Conservation (phyloP, 2,888 invertebrate genomes). For the Bembecia ichneumoniformis region DNA sequence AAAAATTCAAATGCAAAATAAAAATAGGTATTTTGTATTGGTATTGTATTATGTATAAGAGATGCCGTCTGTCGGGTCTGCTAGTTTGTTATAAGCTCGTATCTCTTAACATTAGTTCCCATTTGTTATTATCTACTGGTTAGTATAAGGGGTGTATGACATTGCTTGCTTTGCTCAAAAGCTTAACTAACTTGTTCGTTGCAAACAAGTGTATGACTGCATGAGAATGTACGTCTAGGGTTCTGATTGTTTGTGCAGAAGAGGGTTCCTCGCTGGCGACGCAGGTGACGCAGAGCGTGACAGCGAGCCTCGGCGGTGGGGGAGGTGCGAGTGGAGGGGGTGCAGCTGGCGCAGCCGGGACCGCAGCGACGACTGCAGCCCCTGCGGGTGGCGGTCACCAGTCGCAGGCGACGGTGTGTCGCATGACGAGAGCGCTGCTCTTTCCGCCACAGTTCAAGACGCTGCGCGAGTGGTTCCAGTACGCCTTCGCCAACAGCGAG, state of each 20-base stretch:
- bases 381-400: slow-evolving; percentile 79
- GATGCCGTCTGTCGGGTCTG: no score
- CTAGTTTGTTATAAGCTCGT: no score
- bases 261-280: slow-evolving; percentile 67
- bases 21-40: no score
- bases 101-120: no score
- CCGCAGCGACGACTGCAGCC: slow-evolving; percentile 73
- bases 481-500: slow-evolving; percentile 95
- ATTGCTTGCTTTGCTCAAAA: no score
- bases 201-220: no score
- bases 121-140: no score
- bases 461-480: slow-evolving; percentile 96
- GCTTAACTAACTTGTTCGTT: no score
- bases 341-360: slow-evolving; percentile 45
- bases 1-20: no score
- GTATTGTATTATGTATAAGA: no score
- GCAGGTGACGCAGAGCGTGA: slow-evolving; percentile 91
- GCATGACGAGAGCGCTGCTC: slow-evolving; percentile 90
- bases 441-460: slow-evolving; percentile 97
- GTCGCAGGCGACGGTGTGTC: slow-evolving; percentile 95
- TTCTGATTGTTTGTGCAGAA: slow-evolving; percentile 30
- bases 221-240: no score
- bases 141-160: no score
- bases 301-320: slow-evolving; percentile 85
- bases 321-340: slow-evolving; percentile 72